These are phyloP conservation scores for Boulengeromyrus knoepffleri DNA, from an alignment of 2,113 vertebrate genomes.

Conservation along the genomic window DNA sequence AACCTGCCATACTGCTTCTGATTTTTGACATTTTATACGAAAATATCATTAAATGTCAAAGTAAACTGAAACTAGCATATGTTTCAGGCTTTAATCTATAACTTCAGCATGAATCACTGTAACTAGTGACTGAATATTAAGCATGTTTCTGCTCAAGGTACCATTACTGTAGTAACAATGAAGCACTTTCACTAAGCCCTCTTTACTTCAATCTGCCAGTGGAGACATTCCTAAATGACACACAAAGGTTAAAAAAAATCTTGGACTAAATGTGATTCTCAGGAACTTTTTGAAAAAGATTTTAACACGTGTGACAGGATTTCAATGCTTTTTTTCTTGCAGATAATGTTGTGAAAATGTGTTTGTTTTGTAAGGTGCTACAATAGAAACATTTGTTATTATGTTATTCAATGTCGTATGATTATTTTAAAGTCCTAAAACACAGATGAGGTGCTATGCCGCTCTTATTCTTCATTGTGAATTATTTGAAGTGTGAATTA, in stretches of 20 bases:
- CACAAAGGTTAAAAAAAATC: background rate
- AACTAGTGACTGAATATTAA: background rate
- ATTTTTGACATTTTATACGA: background rate
- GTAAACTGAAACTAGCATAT: background rate
- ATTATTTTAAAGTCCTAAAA: background rate
- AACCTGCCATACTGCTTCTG: background rate
- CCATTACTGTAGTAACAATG: background rate
- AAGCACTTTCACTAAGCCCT: background rate
- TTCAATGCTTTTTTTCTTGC: background rate
- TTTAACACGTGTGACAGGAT: background rate
- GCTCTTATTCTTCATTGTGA: background rate
- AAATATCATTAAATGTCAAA: background rate
- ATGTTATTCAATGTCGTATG: background rate
- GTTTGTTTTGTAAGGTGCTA: background rate
- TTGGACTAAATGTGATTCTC: background rate
- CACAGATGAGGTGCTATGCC: conserved; percentile 2
- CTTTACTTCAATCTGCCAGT: background rate
- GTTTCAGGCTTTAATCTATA: background rate
- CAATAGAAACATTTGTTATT: background rate
- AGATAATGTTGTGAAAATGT: conserved; percentile 5
- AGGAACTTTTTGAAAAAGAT: background rate
- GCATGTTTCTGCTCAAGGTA: background rate
- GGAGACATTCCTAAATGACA: background rate
- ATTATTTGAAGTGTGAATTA: background rate
- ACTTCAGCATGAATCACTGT: background rate